phyloP scores from a whole-genome alignment of 92 coral and sea anemone genomes.

The Zoanthus gigantus region DNA sequence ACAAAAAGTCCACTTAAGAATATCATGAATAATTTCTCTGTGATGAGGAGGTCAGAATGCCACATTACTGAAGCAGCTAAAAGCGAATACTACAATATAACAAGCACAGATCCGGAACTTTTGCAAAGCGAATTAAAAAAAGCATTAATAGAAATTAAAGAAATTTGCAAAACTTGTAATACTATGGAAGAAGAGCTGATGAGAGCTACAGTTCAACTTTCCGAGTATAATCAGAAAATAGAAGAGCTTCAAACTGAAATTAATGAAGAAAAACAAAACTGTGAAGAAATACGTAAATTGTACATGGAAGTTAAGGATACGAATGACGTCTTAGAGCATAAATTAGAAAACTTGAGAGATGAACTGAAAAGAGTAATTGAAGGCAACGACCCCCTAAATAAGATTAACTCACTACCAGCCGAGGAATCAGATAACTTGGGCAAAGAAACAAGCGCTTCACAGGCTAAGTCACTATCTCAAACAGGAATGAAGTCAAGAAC shows the following conservation, averaged over 20 bases:
- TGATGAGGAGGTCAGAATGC: background rate
- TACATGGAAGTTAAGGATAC: slow-evolving; percentile 77
- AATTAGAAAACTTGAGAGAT: slow-evolving; percentile 74
- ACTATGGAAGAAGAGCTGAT: slow-evolving; percentile 84
- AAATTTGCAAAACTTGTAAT: slow-evolving; percentile 69
- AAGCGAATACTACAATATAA: background rate
- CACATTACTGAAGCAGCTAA: background rate
- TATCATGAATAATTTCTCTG: background rate
- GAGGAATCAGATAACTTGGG: slow-evolving; percentile 28
- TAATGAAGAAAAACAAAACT: slow-evolving; percentile 74
- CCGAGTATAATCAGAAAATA: slow-evolving; percentile 78
- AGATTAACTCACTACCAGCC: slow-evolving; percentile 40
- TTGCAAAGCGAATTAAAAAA: slow-evolving; percentile 68
- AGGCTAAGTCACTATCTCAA: slow-evolving; percentile 47
- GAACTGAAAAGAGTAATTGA: slow-evolving; percentile 78
- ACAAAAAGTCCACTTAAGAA: slow-evolving; percentile 49
- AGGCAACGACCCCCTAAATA: slow-evolving; percentile 64
- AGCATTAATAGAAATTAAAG: slow-evolving; percentile 54
- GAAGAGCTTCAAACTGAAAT: slow-evolving; percentile 71
- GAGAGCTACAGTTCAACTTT: slow-evolving; percentile 77
- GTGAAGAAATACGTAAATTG: slow-evolving; percentile 79
- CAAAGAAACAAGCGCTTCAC: slow-evolving; percentile 41
- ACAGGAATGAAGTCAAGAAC: slow-evolving; percentile 58
- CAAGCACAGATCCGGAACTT: slow-evolving; percentile 49
- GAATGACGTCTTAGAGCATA: slow-evolving; percentile 81